Base-by-base conservation (phyloP, 2,797 vertebrate genomes). In the Pseudomugil tenellus region DNA sequence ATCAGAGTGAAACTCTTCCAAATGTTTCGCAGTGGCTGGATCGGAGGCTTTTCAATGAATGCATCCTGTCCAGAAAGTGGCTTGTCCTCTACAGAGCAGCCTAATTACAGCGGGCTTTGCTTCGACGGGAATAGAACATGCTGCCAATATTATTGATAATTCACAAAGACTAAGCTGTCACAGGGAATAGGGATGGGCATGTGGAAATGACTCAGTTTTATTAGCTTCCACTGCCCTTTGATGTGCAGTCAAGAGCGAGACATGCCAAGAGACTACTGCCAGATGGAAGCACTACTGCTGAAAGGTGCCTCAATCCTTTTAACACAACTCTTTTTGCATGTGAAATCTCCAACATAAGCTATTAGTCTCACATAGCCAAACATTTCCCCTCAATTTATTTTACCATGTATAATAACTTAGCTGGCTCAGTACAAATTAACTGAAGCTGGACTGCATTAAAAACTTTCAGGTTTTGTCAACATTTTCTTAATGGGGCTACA, bases 71-170 rank as follows among this genome's bases (percentile, higher is more conserved):
- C 76, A 83, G 77, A 6, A 60, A 76, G 62, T 65, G 58, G 79
- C 85, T 81, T 74, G 84, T 88, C 80, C 83, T 84, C 78, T 76
- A 84, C 85, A 79, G 87, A 84, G 75, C 85, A 78, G 88, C 80
- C 86, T 89, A 90, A 92, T 92, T 92, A 89, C 80, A 84, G 87
- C 49, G 70, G 80, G 80, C 80, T 84, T 80, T 81, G 88, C 87
- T 86, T 81, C 70, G 70, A 29, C 74, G 80, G 87, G 90, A 91
- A 84, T 82, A 77, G 87, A 74, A 75, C 64, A 29, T 73, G 74
- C 84, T 90, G 91, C 91, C 91, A 92, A 92, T 89, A 90, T 76
- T 91, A 92, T 91, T 88, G 91, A 92, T 92, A 92, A 92, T 91
- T 92, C 89, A 93, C 85, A 87, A 83, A 70, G 78, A 85, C 85